phyloP scores from a whole-genome alignment of 2,888 invertebrate species.

The Toxonevra muliebris region DNA sequence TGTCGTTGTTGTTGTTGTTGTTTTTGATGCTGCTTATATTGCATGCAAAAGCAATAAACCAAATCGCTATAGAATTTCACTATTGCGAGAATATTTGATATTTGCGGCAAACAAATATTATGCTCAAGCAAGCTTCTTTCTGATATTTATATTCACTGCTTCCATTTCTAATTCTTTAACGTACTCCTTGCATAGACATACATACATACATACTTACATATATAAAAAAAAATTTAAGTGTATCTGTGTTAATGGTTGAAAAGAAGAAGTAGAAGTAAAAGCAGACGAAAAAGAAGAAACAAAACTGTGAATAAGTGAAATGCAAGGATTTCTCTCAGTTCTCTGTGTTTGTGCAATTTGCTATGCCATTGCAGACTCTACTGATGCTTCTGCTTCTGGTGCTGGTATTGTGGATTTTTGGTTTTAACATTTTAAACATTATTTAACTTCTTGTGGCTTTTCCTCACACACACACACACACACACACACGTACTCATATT shows the following conservation, averaged over 20 bases:
- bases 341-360: background rate
- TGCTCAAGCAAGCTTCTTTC: no score
- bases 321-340: background rate
- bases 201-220: no score
- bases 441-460: conserved; percentile 41
- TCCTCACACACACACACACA: background rate
- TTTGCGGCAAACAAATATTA: no score
- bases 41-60: background rate
- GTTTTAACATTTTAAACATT: conserved; percentile 40
- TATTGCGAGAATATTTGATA: no score
- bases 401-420: conserved; percentile 40
- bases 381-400: conserved; percentile 30
- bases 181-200: no score
- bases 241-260: background rate
- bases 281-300: background rate
- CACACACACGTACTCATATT: conserved; percentile 20
- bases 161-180: no score
- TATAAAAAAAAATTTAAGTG: no score
- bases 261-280: background rate
- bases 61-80: no score
- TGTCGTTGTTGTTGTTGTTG: background rate
- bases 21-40: background rate
- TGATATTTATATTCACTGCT: no score
- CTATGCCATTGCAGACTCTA: background rate
- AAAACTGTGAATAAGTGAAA: background rate